Percentiles rank a stretch among this genome's conserved stretches.
phyloP scores from a whole-genome alignment of 1,140 invertebrate species.

The Procambarus clarkii region DNA sequence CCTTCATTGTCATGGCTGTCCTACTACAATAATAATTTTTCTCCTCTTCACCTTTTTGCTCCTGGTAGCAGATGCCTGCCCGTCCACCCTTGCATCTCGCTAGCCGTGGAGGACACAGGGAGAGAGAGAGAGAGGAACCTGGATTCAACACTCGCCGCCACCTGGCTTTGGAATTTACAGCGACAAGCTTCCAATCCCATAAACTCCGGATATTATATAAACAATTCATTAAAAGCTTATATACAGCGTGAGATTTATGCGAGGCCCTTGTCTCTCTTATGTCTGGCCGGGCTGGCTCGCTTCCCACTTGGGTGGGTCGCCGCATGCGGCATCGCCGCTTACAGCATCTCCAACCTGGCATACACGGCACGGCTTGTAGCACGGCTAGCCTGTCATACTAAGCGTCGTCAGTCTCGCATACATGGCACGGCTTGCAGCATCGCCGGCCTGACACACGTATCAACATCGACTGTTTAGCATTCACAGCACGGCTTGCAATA shows the following conservation, averaged over 20 bases:
- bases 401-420: too few relatives aligned
- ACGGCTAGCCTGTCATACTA: too few relatives aligned
- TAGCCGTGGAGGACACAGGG: neutral
- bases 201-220: slow-evolving; percentile 47
- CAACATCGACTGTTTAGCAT: too few relatives aligned
- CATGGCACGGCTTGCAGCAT: too few relatives aligned
- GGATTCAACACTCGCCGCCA: neutral
- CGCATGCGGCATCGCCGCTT: too few relatives aligned
- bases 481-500: too few relatives aligned
- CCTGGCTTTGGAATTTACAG: slow-evolving; percentile 10
- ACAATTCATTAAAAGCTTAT: slow-evolving; percentile 53
- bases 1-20: neutral
- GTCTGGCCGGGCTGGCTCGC: neutral
- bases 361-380: too few relatives aligned
- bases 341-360: too few relatives aligned
- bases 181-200: slow-evolving; percentile 26
- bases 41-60: neutral
- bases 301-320: neutral
- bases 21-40: neutral
- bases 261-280: slow-evolving; percentile 28
- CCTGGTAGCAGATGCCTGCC: neutral
- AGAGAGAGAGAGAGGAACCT: neutral
- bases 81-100: neutral
- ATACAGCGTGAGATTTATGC: slow-evolving; percentile 34
- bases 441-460: too few relatives aligned